Evolutionary conservation across 2,888 invertebrate genomes (phyloP).

Genomic region (Neuroscelio doddi): DNA sequence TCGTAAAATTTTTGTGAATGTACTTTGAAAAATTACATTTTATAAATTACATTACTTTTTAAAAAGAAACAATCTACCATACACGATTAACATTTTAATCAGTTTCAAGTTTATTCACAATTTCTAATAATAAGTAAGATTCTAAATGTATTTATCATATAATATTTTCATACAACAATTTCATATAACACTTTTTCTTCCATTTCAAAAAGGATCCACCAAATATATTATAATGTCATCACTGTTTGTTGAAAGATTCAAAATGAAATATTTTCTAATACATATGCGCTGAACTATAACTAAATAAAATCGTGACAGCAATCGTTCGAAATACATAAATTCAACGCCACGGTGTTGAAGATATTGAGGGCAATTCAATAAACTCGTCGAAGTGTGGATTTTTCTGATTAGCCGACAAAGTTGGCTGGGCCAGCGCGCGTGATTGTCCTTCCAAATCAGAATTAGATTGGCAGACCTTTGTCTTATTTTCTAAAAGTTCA

Average conservation of each 20-base stretch:
- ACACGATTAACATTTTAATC: too few species aligned
- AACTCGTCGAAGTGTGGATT: constrained; percentile 66
- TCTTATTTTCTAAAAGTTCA: constrained; percentile 46
- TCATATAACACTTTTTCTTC: not conserved
- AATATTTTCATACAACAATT: too few species aligned
- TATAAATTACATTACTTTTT: too few species aligned
- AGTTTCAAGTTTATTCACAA: too few species aligned
- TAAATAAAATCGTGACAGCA: constrained; percentile 1
- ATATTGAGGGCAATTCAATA: constrained; percentile 61
- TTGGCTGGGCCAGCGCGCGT: constrained; percentile 64
- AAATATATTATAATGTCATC: constrained; percentile 4
- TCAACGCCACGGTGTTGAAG: constrained; percentile 8
- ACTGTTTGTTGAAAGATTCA: too few species aligned
- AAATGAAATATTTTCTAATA: too few species aligned
- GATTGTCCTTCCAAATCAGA: constrained; percentile 64
- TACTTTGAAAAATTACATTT: too few species aligned
- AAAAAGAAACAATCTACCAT: too few species aligned
- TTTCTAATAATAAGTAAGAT: too few species aligned
- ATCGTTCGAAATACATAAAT: constrained; percentile 6
- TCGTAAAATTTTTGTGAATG: too few species aligned
- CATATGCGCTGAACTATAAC: too few species aligned
- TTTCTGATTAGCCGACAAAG: constrained; percentile 69
- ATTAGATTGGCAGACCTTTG: constrained; percentile 38
- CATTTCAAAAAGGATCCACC: not conserved
- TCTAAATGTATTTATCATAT: too few species aligned